Percentiles rank a stretch among this genome's conserved stretches.
Evolutionary conservation across 1,140 invertebrate species (phyloP).

Genomic region (Drosophila novamexicana): DNA sequence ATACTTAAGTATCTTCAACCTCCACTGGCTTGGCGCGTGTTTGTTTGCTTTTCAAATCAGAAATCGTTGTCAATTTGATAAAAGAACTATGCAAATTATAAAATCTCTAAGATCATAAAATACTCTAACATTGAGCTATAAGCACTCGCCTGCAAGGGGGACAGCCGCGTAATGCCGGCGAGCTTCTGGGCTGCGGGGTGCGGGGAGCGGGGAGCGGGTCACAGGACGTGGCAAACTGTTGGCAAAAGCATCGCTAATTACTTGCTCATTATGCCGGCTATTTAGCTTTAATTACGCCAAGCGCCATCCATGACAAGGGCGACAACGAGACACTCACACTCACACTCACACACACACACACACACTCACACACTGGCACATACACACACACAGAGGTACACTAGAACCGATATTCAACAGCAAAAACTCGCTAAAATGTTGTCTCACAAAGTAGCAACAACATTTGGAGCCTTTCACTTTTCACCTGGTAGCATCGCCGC

Average conservation of each 20-base stretch:
- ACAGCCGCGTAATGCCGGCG: constrained; percentile 18
- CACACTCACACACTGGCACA: background rate
- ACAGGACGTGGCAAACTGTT: constrained; percentile 47
- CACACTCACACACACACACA: constrained; percentile 21
- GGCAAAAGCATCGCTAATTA: constrained; percentile 79
- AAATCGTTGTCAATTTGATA: background rate
- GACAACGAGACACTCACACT: constrained; percentile 44
- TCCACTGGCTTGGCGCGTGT: too few species aligned
- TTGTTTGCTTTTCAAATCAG: background rate
- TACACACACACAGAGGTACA: constrained; percentile 15
- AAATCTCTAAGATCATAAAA: constrained; percentile 1
- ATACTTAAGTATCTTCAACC: background rate
- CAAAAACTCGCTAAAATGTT: constrained; percentile 67
- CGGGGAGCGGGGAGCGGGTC: background rate
- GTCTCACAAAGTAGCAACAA: constrained; percentile 55
- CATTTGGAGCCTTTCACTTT: constrained; percentile 72
- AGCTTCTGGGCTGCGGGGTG: background rate
- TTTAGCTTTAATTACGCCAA: constrained; percentile 83
- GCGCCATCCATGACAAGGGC: constrained; percentile 68
- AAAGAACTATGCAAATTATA: constrained; percentile 24
- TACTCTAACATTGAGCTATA: background rate
- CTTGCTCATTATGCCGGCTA: constrained; percentile 84
- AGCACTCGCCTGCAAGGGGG: background rate
- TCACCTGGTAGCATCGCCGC: constrained; percentile 48
- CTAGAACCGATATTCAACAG: constrained; percentile 55